phyloP scores from a whole-genome alignment of 2,113 vertebrate species.

The Brachyistius frenatus region DNA sequence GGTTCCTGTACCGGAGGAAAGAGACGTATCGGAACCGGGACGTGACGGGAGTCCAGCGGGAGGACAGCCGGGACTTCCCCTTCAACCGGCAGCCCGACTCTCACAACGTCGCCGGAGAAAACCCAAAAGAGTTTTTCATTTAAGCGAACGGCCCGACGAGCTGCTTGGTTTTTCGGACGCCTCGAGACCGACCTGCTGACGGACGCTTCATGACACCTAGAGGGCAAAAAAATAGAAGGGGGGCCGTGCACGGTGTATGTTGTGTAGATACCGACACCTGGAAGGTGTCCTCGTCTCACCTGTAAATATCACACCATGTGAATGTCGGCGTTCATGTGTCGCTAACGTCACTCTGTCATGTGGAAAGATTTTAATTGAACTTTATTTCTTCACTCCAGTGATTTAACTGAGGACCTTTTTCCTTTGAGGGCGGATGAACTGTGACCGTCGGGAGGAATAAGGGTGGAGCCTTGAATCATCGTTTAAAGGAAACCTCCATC shows the following conservation, averaged over 20 bases:
- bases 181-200: conserved; percentile 58
- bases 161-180: conserved; percentile 23
- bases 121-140: conserved; percentile 95
- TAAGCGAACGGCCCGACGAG: conserved; percentile 67
- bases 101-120: conserved; percentile 86
- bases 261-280: conserved; percentile 55
- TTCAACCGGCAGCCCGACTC: conserved; percentile 88
- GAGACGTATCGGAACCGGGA: conserved; percentile 89
- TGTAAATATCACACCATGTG: conserved; percentile 79
- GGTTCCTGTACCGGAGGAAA: conserved; percentile 89
- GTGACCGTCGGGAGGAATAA: neutral
- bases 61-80: conserved; percentile 87
- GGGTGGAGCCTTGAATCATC: neutral
- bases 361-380: conserved; percentile 25
- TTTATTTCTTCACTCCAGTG: conserved; percentile 28
- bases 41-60: conserved; percentile 86
- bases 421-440: neutral
- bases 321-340: conserved; percentile 61
- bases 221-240: neutral
- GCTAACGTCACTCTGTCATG: conserved; percentile 35
- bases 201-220: conserved; percentile 11
- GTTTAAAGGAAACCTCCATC: conserved; percentile 7
- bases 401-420: conserved; percentile 28
- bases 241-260: conserved; percentile 41
- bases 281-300: conserved; percentile 54